Conservation (phyloP, 2,888 invertebrate genomes). For the Tridacna gigas region DNA sequence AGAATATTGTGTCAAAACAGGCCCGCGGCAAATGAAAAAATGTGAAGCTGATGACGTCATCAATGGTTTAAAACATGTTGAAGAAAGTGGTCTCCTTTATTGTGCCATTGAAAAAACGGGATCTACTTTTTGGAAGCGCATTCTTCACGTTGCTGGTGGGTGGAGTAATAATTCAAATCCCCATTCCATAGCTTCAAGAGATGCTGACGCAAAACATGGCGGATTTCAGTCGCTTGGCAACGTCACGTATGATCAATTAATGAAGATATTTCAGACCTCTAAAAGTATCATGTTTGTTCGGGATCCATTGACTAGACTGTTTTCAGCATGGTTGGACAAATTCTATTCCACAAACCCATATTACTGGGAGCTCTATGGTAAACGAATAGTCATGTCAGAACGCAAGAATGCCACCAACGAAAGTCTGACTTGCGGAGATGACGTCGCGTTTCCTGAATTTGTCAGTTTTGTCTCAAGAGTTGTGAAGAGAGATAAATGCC, state of each 20-base stretch:
- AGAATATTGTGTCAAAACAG: background rate
- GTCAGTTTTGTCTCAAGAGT: slow-evolving; percentile 55
- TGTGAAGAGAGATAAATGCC: slow-evolving; percentile 28
- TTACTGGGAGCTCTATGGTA: slow-evolving; percentile 61
- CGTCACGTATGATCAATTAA: slow-evolving; percentile 13
- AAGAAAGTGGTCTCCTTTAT: slow-evolving; percentile 49
- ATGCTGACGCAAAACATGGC: slow-evolving; percentile 32
- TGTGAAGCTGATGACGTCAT: slow-evolving; percentile 22
- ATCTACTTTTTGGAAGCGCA: slow-evolving; percentile 70
- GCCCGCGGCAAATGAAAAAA: slow-evolving; percentile 11
- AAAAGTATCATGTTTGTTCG: slow-evolving; percentile 61
- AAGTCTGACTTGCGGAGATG: slow-evolving; percentile 61
- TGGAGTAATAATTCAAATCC: slow-evolving; percentile 41
- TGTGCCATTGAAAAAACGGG: slow-evolving; percentile 72
- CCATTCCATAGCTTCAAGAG: slow-evolving; percentile 13
- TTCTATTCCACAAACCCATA: slow-evolving; percentile 64
- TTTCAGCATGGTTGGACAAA: slow-evolving; percentile 70
- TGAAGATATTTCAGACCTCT: slow-evolving; percentile 15
- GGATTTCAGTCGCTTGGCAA: slow-evolving; percentile 36
- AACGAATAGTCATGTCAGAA: slow-evolving; percentile 31
- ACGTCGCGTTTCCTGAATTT: slow-evolving; percentile 67
- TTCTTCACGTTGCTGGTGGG: slow-evolving; percentile 60
- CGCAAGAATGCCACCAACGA: slow-evolving; percentile 37
- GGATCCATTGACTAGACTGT: slow-evolving; percentile 66
- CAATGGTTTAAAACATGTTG: slow-evolving; percentile 9